phyloP scores from a whole-genome alignment of 2,797 vertebrate species.

The Syndactyla subalaris region DNA sequence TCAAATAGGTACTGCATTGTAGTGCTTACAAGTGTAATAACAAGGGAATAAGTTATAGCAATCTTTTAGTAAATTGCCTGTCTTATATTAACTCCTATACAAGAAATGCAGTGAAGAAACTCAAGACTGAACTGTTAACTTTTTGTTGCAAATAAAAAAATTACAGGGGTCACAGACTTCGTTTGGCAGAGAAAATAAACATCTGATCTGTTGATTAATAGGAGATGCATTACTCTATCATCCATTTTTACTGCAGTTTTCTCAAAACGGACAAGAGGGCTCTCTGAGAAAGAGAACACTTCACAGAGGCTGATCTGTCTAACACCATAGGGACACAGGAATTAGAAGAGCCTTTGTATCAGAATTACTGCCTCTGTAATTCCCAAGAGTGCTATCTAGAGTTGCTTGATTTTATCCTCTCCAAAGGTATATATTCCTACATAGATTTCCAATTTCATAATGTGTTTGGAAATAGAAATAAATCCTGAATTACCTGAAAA shows the following conservation, averaged over 20 bases:
- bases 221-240: neutral
- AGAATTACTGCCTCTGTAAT: neutral
- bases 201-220: neutral
- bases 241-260: neutral
- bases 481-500: neutral
- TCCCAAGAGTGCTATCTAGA: neutral
- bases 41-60: neutral
- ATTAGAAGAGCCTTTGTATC: neutral
- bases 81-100: neutral
- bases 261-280: neutral
- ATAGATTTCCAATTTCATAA: neutral
- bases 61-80: neutral
- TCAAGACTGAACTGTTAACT: neutral
- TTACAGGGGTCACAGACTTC: neutral
- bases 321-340: neutral
- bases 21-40: neutral
- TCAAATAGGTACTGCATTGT: slow-evolving; percentile 20
- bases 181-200: neutral
- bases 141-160: neutral
- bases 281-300: neutral
- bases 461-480: slow-evolving; percentile 1
- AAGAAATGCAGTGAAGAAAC: neutral
- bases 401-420: neutral
- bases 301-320: neutral
- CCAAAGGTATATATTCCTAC: neutral